Conservation (phyloP, 2,888 invertebrate species). For the Vannuccia rotundouncinata region DNA sequence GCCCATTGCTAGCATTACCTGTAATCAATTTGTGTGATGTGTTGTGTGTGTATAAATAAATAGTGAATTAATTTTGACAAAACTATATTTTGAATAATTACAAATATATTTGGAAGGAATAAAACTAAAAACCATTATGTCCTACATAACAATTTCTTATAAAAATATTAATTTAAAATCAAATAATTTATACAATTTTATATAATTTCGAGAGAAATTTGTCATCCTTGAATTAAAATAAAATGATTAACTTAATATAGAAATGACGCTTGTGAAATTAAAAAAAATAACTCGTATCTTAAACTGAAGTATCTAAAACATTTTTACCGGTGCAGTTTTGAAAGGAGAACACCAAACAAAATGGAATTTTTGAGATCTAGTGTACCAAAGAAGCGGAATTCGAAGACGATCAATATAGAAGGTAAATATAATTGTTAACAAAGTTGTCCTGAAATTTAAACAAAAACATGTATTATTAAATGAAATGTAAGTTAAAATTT, state of each 20-base stretch:
- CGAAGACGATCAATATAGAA: not conserved
- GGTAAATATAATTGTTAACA: slow-evolving; percentile 20
- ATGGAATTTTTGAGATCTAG: not conserved
- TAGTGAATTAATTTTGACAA: not conserved
- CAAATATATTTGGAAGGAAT: too few relatives aligned
- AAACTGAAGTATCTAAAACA: not conserved
- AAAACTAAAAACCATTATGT: too few relatives aligned
- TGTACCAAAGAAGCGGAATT: not conserved
- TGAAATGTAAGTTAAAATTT: too few relatives aligned
- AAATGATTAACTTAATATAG: too few relatives aligned
- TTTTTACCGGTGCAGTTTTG: slow-evolving; percentile 3
- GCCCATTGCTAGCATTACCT: slow-evolving; percentile 48
- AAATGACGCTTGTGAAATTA: too few relatives aligned
- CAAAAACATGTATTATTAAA: too few relatives aligned
- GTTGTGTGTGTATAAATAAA: not conserved
- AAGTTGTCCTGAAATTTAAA: slow-evolving; percentile 21
- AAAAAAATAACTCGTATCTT: too few relatives aligned
- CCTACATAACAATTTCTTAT: too few relatives aligned
- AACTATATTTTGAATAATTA: not conserved
- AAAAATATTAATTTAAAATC: too few relatives aligned
- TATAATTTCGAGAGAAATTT: too few relatives aligned
- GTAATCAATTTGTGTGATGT: slow-evolving; percentile 35
- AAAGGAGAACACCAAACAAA: not conserved
- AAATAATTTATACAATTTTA: not conserved
- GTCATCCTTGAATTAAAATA: too few relatives aligned